These are phyloP conservation scores for Argopecten irradians DNA, from an alignment of 1,140 invertebrate species.

Conservation along the genomic window DNA sequence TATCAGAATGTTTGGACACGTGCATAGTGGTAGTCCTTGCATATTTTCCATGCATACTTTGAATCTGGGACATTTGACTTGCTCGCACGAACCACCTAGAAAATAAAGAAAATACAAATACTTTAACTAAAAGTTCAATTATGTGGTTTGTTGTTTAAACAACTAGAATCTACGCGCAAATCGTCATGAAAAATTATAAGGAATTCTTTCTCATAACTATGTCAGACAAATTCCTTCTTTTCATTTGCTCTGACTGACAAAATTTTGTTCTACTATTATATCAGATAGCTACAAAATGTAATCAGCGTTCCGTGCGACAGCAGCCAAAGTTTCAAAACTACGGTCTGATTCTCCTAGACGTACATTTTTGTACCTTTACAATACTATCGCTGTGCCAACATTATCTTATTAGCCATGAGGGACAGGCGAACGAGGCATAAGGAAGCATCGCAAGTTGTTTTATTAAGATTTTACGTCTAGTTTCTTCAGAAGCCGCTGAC, in stretches of 20 bases:
- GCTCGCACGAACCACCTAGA: slow-evolving; percentile 62
- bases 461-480: not conserved
- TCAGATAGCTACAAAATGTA: too few species aligned
- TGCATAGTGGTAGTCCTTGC: slow-evolving; percentile 68
- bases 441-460: not conserved
- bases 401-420: not conserved
- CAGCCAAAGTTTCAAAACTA: not conserved
- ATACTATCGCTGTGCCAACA: not conserved
- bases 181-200: too few species aligned
- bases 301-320: too few species aligned
- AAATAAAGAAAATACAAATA: slow-evolving; percentile 40
- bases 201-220: too few species aligned
- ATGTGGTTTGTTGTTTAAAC: too few species aligned
- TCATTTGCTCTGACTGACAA: too few species aligned
- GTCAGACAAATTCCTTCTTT: too few species aligned
- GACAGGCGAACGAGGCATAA: not conserved
- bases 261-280: too few species aligned
- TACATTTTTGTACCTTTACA: too few species aligned
- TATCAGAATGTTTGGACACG: slow-evolving; percentile 63
- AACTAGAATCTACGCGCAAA: too few species aligned
- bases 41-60: slow-evolving; percentile 67
- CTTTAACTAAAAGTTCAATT: not conserved
- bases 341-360: not conserved
- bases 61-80: slow-evolving; percentile 65
- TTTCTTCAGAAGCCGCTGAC: not conserved